Evolutionary conservation across 1,140 invertebrate genomes (phyloP).

Genomic region (Himalopsyche phryganea): DNA sequence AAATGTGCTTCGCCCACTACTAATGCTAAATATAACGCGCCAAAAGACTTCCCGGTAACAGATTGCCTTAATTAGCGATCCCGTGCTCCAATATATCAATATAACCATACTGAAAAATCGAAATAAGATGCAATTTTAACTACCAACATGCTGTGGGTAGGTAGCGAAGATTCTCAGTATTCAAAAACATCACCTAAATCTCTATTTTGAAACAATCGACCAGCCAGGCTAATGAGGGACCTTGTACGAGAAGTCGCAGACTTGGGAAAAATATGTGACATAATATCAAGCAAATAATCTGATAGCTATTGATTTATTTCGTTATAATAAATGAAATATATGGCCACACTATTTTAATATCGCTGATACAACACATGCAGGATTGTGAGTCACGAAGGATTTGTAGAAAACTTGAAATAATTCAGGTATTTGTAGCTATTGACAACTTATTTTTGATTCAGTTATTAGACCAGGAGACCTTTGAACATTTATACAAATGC

Average conservation of each 20-base stretch:
- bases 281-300: too few species aligned
- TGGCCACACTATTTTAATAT: too few species aligned
- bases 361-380: too few species aligned
- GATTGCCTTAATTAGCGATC: constrained; percentile 23
- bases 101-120: constrained; percentile 6
- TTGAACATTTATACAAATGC: too few species aligned
- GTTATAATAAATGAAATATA: too few species aligned
- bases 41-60: constrained; percentile 8
- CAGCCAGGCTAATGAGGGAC: constrained; percentile 15
- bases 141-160: not conserved
- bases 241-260: constrained; percentile 3
- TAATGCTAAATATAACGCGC: not conserved
- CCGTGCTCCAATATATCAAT: constrained; percentile 12
- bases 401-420: too few species aligned
- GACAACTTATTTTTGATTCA: too few species aligned
- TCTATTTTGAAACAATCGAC: constrained; percentile 18
- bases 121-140: constrained; percentile 3
- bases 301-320: too few species aligned
- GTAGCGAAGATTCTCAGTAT: constrained; percentile 14
- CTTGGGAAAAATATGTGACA: too few species aligned
- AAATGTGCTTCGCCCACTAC: not conserved
- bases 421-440: too few species aligned
- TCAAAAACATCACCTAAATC: constrained; percentile 25
- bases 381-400: too few species aligned
- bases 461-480: too few species aligned